phyloP scores from a whole-genome alignment of 1,140 invertebrate genomes.

The Spodoptera frugiperda region DNA sequence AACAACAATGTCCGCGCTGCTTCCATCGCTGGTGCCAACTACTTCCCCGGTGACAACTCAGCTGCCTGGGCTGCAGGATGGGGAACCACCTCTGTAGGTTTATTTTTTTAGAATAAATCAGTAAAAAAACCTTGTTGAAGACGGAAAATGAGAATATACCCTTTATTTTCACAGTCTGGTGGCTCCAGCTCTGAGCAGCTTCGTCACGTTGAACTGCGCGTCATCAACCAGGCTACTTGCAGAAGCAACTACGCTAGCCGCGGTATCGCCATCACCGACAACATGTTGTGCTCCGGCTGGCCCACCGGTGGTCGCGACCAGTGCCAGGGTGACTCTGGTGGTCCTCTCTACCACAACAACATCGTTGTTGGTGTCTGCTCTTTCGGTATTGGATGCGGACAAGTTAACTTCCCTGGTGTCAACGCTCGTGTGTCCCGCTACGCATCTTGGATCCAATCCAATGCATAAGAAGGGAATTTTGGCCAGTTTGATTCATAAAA shows the following conservation, averaged over 20 bases:
- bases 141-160: neutral
- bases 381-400: slow-evolving; percentile 86
- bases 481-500: too few relatives aligned
- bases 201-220: slow-evolving; percentile 66
- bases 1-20: slow-evolving; percentile 53
- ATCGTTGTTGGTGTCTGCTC: slow-evolving; percentile 63
- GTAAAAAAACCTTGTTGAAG: neutral
- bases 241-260: slow-evolving; percentile 2
- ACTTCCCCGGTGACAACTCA: slow-evolving; percentile 61
- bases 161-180: slow-evolving; percentile 57
- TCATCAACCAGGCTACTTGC: slow-evolving; percentile 65
- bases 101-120: neutral
- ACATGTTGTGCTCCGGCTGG: slow-evolving; percentile 74
- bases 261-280: slow-evolving; percentile 57
- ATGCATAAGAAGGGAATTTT: slow-evolving; percentile 54
- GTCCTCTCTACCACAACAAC: slow-evolving; percentile 87
- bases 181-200: slow-evolving; percentile 65
- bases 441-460: slow-evolving; percentile 66
- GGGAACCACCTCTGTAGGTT: slow-evolving; percentile 65
- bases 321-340: slow-evolving; percentile 87
- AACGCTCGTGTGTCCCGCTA: slow-evolving; percentile 83
- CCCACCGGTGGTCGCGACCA: slow-evolving; percentile 69
- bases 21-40: slow-evolving; percentile 61
- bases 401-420: slow-evolving; percentile 82
- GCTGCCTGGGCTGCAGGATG: slow-evolving; percentile 65